phyloP scores from a whole-genome alignment of 2,113 vertebrate genomes.

The Equus quagga region DNA sequence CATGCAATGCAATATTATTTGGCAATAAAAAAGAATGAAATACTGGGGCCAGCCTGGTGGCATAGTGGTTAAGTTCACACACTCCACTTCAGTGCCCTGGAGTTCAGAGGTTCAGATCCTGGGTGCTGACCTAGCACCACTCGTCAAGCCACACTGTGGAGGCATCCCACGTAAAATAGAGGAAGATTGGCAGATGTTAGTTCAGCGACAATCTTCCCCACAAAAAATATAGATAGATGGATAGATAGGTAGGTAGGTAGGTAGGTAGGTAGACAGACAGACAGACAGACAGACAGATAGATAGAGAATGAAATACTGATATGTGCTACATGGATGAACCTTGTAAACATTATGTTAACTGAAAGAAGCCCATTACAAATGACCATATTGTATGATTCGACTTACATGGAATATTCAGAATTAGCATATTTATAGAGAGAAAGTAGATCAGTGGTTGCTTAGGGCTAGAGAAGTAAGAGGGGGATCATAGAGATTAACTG shows the following conservation, averaged over 20 bases:
- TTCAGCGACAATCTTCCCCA: too few species aligned
- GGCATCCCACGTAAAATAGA: too few species aligned
- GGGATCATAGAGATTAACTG: neutral
- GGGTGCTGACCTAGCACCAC: too few species aligned
- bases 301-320: neutral
- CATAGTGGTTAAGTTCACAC: too few species aligned
- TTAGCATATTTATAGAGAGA: neutral
- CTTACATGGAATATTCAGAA: neutral
- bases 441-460: constrained; percentile 8
- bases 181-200: too few species aligned
- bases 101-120: too few species aligned
- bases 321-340: neutral
- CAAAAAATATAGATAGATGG: too few species aligned
- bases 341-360: neutral
- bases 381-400: neutral
- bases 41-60: neutral
- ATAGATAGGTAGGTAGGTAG: too few species aligned
- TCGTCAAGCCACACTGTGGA: too few species aligned
- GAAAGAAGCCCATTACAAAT: neutral
- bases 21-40: neutral
- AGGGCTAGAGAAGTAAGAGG: neutral
- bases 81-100: too few species aligned
- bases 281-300: too few species aligned
- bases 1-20: neutral
- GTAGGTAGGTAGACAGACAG: too few species aligned